Percentiles rank a stretch among this genome's conserved stretches.
Evolutionary conservation across 2,113 vertebrate species (phyloP).

Genomic region (Illadopsis cleaveri): DNA sequence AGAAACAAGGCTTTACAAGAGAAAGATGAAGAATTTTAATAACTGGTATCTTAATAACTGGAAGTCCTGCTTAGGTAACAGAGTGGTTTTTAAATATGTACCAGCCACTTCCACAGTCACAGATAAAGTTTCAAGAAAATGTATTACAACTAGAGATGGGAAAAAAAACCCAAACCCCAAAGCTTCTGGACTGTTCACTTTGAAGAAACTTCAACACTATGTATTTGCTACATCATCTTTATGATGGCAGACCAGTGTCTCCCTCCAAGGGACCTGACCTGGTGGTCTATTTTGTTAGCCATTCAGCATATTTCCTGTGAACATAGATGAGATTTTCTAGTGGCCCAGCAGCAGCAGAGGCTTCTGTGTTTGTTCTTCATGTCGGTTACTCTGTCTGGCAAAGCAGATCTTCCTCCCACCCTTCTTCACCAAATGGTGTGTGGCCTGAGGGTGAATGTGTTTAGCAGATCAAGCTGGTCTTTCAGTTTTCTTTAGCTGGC

Average conservation of each 20-base stretch:
- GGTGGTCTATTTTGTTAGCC: not conserved
- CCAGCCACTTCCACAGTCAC: not conserved
- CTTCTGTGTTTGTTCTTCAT: not conserved
- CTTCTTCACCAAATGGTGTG: not conserved
- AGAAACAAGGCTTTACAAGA: not conserved
- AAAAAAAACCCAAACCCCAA: accelerated
- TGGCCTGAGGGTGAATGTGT: constrained; percentile 11
- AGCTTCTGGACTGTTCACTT: not conserved
- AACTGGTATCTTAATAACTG: not conserved
- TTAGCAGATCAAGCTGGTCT: constrained; percentile 16
- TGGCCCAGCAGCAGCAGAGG: not conserved
- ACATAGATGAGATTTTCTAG: not conserved
- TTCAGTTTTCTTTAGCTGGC: not conserved
- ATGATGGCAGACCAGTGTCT: accelerated
- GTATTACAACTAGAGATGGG: not conserved
- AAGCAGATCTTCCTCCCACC: not conserved
- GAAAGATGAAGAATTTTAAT: not conserved
- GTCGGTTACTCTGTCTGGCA: not conserved
- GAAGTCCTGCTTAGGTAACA: not conserved
- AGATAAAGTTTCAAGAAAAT: not conserved
- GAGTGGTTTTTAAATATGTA: not conserved
- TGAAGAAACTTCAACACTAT: not conserved
- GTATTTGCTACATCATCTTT: not conserved
- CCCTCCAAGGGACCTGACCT: not conserved
- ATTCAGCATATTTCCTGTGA: not conserved